These are phyloP conservation scores for Hypotaenidia okinawae DNA, from an alignment of 2,797 vertebrate species.

Conservation along the genomic window DNA sequence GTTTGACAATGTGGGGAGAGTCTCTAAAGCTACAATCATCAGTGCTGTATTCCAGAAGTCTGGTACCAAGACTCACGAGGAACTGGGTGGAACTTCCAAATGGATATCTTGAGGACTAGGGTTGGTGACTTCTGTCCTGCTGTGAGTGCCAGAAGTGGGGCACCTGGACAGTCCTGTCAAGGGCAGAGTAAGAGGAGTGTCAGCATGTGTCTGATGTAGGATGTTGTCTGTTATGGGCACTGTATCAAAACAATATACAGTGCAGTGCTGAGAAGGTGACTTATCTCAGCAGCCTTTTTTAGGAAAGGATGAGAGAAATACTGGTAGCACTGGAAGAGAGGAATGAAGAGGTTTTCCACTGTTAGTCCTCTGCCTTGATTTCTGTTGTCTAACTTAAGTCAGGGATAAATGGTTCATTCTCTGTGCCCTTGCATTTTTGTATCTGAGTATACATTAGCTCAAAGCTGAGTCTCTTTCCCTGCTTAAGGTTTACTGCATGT, in stretches of 20 bases:
- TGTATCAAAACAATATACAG: background rate
- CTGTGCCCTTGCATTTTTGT: background rate
- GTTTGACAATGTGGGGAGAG: background rate
- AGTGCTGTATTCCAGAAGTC: background rate
- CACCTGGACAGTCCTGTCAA: background rate
- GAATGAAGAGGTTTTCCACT: background rate
- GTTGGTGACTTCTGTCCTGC: background rate
- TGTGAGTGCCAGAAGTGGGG: background rate
- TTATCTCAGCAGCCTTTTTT: background rate
- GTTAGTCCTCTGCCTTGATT: background rate
- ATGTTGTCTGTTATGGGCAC: accelerated
- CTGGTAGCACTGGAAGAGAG: background rate
- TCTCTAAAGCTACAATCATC: background rate
- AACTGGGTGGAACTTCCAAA: background rate
- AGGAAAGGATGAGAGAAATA: background rate
- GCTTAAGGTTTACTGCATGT: background rate
- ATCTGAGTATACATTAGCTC: background rate
- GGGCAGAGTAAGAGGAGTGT: background rate
- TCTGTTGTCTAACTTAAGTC: background rate
- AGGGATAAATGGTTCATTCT: background rate
- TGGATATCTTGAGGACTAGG: background rate
- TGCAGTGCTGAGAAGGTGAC: background rate
- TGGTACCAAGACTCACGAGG: background rate
- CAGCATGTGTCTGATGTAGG: background rate
- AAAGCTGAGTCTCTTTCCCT: background rate